Conservation (phyloP, 2,888 invertebrate species). For the Coleophora deauratella region DNA sequence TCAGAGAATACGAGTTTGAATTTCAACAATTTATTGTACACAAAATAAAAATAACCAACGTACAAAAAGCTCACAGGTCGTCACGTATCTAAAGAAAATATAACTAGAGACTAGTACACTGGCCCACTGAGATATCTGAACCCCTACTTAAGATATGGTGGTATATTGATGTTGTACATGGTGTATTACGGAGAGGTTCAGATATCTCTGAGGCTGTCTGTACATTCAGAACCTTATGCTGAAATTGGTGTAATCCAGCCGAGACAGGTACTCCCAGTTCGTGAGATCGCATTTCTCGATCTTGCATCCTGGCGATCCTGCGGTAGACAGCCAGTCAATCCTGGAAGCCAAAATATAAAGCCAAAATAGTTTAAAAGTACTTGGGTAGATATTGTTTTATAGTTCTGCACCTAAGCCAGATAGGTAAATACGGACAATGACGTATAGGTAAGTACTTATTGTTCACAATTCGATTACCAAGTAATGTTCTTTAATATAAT, state of each 20-base stretch:
- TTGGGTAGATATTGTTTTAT: constrained; percentile 5
- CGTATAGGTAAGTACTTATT: too few species aligned
- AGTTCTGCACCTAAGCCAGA: too few species aligned
- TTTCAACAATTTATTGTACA: too few species aligned
- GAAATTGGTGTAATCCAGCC: constrained; percentile 80
- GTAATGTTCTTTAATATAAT: too few species aligned
- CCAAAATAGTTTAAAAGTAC: constrained; percentile 8
- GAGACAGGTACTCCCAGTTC: constrained; percentile 84
- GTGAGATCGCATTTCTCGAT: constrained; percentile 87
- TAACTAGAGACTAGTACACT: neutral
- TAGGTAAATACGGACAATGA: too few species aligned
- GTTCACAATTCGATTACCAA: too few species aligned
- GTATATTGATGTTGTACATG: neutral
- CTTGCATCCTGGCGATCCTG: constrained; percentile 88
- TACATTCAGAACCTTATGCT: constrained; percentile 63
- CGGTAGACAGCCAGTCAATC: constrained; percentile 86
- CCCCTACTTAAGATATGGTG: too few species aligned
- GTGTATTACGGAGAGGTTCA: too few species aligned
- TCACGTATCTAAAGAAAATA: neutral
- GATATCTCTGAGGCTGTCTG: too few species aligned
- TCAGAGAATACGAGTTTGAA: too few species aligned
- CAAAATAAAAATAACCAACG: too few species aligned
- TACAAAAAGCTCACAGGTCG: neutral
- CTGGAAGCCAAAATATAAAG: constrained; percentile 63
- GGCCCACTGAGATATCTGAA: too few species aligned